Conservation (phyloP, 2,797 vertebrate genomes). For the Allochrocebus solatus region DNA sequence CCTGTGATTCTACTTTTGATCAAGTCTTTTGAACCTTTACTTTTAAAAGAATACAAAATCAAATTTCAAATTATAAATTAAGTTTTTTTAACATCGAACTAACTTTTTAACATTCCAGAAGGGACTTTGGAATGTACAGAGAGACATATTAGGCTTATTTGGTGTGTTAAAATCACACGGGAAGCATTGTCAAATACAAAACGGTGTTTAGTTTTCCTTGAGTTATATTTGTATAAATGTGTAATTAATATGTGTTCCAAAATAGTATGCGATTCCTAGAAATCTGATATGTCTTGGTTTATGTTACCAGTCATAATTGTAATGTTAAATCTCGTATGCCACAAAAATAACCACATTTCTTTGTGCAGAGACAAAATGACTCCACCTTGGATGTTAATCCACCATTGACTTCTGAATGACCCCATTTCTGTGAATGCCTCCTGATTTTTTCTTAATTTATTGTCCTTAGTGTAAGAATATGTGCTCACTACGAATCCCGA, state of each 20-base stretch:
- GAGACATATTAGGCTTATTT: not conserved
- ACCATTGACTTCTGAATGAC: not conserved
- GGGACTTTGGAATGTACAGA: not conserved
- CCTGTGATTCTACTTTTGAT: not conserved
- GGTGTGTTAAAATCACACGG: not conserved
- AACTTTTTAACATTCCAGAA: not conserved
- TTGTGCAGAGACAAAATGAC: not conserved
- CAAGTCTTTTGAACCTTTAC: not conserved
- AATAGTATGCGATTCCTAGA: not conserved
- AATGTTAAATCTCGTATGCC: not conserved
- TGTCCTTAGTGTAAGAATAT: not conserved
- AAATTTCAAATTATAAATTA: not conserved
- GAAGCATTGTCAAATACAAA: not conserved
- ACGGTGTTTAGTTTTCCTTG: not conserved
- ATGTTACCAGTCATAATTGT: not conserved
- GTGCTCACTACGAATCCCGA: not conserved
- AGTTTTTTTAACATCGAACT: not conserved
- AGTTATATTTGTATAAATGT: not conserved
- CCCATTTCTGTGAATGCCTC: not conserved
- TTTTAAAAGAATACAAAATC: not conserved
- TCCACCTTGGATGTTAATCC: not conserved
- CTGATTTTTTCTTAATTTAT: not conserved
- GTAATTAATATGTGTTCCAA: not conserved
- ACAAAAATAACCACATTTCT: not conserved
- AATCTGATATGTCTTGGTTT: not conserved